Evolutionary conservation across 2,797 vertebrate species (phyloP), one percentile per base, ranked within the genome.

Genomic region (Esox masquinongy): DNA sequence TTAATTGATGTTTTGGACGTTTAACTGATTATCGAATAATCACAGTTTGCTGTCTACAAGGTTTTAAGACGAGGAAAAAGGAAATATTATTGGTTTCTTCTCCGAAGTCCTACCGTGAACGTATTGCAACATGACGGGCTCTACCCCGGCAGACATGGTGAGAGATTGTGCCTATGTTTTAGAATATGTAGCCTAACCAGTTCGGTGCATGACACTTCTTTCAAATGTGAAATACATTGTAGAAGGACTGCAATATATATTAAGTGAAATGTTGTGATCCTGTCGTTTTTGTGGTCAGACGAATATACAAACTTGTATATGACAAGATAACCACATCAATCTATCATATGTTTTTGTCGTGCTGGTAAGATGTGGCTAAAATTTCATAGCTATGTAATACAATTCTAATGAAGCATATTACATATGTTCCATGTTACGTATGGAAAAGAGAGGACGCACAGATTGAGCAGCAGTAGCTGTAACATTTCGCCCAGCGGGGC

Each of bases 71-170:
- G 26, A 79, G 64, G 43, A 74, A 67, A 77, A 70, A 61, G 72
- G 79, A 77, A 72, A 80, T 82, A 83, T 70, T 72, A 50, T 29
- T 72, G 51, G 77, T 68, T 66, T 53, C 47, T 78, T 56, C 80
- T 72, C 79, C 83, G 82, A 86, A 72, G 80, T 31, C 72, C 79
- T 53, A 51, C n/a, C 29, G 75, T n/a, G 67, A 82, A 72, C 80
- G 76, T 77, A 85, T 81, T 75, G 86, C 83, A 68, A 86, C 53
- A 95, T 95, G 94, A 92, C 94, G 86, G 81, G 88, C 87, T 93
- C 84, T 85, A 93, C 91, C 78, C 91, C 93, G 71, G 83, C 87
- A 71, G 94, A 95, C 80, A 93, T 92, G 94, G 94, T 95, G 88
- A 94, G 94, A 83, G 74, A 73, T 73, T 61, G 29, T 51, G 56